Evolutionary conservation across 2,797 vertebrate species (phyloP), one percentile per base, ranked within the genome.

Genomic region (Arctocebus calabarensis): DNA sequence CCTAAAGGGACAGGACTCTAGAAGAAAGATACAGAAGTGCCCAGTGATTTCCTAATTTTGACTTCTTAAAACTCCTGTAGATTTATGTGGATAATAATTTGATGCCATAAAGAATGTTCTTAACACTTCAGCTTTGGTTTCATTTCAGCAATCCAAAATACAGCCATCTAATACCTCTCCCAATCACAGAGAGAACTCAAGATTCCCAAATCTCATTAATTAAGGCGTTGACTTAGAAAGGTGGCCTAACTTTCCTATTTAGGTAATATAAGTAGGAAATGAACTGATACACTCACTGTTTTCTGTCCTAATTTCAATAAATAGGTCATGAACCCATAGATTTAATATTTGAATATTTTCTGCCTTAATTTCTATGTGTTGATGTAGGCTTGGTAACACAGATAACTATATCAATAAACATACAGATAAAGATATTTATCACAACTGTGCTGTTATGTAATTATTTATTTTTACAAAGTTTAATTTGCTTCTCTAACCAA

Each of bases 61-160:
- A 95, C 20, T 75, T 95, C 61, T 55, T 77, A 40, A 57, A 81
- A 91, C 23, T 75, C 57, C 57, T 62, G 13, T 43, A 92, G 77
- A 45, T 78, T 40, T 4, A 83, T 68, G 23, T 93, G n/a, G 75
- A 45, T 89, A 88, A 95, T 78, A 93, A 78, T 79, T 19, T 88
- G 79, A 88, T 92, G 19, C 27, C 37, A 62, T 61, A 62, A 74
- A 22, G 27, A 93, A 90, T 34, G 25, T 88, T 29, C n/a, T 82
- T 68, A 82, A 61, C 22, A 9, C 64, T 78, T 89, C 32, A 16
- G 19, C 61, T 94, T 83, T 75, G 34, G 48, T 88, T 94, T 96
- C 75, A 89, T 66, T 92, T 97, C 88, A 93, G 70, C 3, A 77
- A 88, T 71, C n/a, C 48, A 90, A 94, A 94, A 88, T 52, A 34